Evolutionary conservation across 2,888 invertebrate genomes (phyloP), one percentile per base, ranked within the genome.

Genomic region (Erebia epiphron): DNA sequence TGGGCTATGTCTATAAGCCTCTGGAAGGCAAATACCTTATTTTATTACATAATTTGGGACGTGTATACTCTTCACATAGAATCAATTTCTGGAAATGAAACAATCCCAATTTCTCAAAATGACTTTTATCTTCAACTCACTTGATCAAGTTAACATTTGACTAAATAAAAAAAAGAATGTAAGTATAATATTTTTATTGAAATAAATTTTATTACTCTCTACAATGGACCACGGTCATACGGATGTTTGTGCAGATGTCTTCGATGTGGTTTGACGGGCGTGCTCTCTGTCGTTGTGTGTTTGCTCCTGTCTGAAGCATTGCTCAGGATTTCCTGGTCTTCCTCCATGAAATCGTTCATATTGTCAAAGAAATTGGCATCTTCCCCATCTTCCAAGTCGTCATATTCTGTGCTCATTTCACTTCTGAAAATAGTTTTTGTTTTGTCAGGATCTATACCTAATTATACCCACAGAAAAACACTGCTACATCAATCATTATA

Each of bases 181-280:
- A n/a, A 49, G n/a, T 43, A 16, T 46, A 41, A 41, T 54, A 61
- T 62, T 62, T 35, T 62, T 35, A 54, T 54, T 49, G 21, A 21
- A 49, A 9, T 3, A 14, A 14, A 58, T 57, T 62, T 62, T 72
- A 62, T 52, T 16, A 26, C 5, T 60, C 52, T 13, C 68, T 74
- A 74, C 46, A 54, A 14, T 69, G 93, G 93, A 73, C 93, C 93
- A 18, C 93, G 86, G 78, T 93, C 93, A 77, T 92, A 93, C 5
- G 93, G 93, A 72, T 93, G 92, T 91, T 92, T 93, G 80, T 92
- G 92, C 21, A 90, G 93, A 92, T 93, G 93, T 86, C 93, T 88
- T 79, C 87, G 91, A 79, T 90, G 92, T n/a, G 85, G 82, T 4
- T 88, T 82, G 18, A 80, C 80, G 4, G 85, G 81, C 10, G 79